Base-by-base conservation (phyloP, 2,797 vertebrate genomes). In the Tokudaia tokunoshimensis region DNA sequence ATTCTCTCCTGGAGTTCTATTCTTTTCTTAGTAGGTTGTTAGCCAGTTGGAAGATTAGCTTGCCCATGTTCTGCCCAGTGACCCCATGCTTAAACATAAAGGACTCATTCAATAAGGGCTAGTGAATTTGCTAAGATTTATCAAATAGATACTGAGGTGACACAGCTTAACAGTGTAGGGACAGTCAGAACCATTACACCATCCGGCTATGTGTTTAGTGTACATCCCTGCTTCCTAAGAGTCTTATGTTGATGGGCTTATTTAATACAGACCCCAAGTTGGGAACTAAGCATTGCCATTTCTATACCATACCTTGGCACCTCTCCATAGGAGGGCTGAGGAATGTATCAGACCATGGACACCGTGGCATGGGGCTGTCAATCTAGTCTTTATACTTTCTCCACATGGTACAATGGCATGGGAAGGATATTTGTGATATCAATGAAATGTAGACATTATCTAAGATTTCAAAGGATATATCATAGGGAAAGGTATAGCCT, bases 371-470 rank as follows among this genome's bases (percentile, higher is more conserved):
- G 29, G 47, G 22, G 20, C 3, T 22, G 1, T 29, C 57, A 20
- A 29, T 47, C 1, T 10, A 13, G 0, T 50, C 3, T 65, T 41
- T 50, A 17, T 47, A 1, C 10, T 55, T 61, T 65, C 22, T 22
- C 72, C 11, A 2, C 0, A 0, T 4, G 15, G n/a, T 17, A 57
- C 10, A 44, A 14, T 63, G 55, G 47, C 26, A 67, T 37, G 34
- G 57, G 65, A 89, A 90, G 80, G 57, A 12, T 31, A 74, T 50
- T 92, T 80, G 44, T 0, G 1, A 34, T 92, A 41, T 70, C 50
- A 89, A 59, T 76, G 57, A 95, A 91, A 50, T 86, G 70, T 57
- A 85, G 59, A 93, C 20, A 50, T 82, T 47, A 59, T 92, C 29
- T 89, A 50, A 17, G 76, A 87, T 92, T 65, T 89, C 89, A 59